phyloP scores from a whole-genome alignment of 1,140 invertebrate species.

The Dryas iulia region DNA sequence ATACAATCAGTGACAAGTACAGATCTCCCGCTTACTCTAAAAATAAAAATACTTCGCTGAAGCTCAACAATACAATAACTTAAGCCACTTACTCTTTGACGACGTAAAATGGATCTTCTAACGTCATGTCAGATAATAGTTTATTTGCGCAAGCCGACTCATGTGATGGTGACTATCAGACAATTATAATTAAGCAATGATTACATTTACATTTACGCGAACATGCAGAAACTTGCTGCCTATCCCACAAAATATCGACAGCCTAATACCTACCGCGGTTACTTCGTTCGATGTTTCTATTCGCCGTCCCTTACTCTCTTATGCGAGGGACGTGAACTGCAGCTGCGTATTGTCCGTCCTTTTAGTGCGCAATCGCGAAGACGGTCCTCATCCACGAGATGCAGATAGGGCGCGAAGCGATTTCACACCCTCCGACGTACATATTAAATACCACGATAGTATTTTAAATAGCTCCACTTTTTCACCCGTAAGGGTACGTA shows the following conservation, averaged over 20 bases:
- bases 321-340: constrained; percentile 37
- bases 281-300: constrained; percentile 52
- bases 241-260: constrained; percentile 77
- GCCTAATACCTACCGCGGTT: constrained; percentile 54
- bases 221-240: constrained; percentile 51
- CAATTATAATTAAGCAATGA: constrained; percentile 40
- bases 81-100: constrained; percentile 93
- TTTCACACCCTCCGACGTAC: constrained; percentile 24
- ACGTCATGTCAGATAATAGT: constrained; percentile 87
- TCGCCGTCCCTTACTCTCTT: constrained; percentile 61
- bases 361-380: constrained; percentile 61
- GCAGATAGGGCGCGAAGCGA: constrained; percentile 23
- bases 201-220: constrained; percentile 43
- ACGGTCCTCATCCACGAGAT: constrained; percentile 6
- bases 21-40: constrained; percentile 1
- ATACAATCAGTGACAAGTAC: constrained; percentile 8
- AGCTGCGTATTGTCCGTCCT: constrained; percentile 45
- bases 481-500: neutral
- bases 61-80: constrained; percentile 17
- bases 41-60: constrained; percentile 18
- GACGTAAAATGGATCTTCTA: constrained; percentile 97
- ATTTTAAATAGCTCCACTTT: constrained; percentile 1
- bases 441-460: constrained; percentile 18
- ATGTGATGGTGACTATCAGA: constrained; percentile 49
- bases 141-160: constrained; percentile 45